These are phyloP conservation scores for Zoanthus sociatus DNA, from an alignment of 92 coral and sea anemone species.

Conservation along the genomic window DNA sequence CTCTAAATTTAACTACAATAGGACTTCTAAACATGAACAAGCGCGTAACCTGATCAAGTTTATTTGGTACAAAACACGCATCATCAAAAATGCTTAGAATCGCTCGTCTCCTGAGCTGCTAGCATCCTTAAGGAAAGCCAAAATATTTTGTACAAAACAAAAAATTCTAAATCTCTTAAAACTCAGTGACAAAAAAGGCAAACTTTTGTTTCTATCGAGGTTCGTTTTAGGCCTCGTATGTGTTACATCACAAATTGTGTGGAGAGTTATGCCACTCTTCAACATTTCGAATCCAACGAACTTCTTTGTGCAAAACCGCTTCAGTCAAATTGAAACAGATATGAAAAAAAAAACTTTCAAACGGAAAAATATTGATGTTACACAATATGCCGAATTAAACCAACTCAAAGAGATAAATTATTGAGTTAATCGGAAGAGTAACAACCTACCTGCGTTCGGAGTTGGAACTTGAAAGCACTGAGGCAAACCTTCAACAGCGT, in stretches of 20 bases:
- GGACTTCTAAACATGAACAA: constrained; percentile 25
- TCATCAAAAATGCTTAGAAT: constrained; percentile 8
- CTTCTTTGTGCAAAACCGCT: background rate
- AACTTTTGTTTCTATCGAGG: background rate
- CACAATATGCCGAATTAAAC: constrained; percentile 24
- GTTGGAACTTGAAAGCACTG: constrained; percentile 32
- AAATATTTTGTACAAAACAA: constrained; percentile 9
- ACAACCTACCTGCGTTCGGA: constrained; percentile 35
- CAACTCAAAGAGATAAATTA: constrained; percentile 28
- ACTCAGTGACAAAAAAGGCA: background rate
- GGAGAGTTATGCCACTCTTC: background rate
- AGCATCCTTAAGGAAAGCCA: background rate
- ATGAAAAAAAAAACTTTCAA: background rate
- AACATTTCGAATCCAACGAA: constrained; percentile 4
- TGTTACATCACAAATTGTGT: constrained; percentile 23
- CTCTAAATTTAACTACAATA: constrained; percentile 35
- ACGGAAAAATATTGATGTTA: constrained; percentile 11
- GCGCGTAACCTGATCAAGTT: constrained; percentile 40
- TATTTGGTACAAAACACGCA: constrained; percentile 31
- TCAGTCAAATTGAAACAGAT: background rate
- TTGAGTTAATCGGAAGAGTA: constrained; percentile 22
- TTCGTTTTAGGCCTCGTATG: constrained; percentile 42
- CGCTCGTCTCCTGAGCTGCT: constrained; percentile 22
- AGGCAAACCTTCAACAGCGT: constrained; percentile 22
- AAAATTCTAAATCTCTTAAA: background rate